phyloP scores from a whole-genome alignment of 2,888 invertebrate species.

The Priocnemis perturbator region DNA sequence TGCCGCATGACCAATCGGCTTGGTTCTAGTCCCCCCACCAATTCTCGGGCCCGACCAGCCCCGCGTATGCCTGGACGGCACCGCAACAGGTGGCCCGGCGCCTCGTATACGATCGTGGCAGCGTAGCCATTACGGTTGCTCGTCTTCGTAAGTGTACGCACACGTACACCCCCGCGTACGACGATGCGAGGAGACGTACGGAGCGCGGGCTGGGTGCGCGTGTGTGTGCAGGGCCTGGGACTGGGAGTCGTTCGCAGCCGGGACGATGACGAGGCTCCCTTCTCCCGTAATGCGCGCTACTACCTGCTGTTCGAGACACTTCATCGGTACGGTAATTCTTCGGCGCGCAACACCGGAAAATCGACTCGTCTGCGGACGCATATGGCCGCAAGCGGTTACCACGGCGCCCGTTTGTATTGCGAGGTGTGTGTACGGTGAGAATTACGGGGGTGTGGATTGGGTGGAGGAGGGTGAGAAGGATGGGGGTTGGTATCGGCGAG shows the following conservation, averaged over 20 bases:
- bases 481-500: too few species aligned
- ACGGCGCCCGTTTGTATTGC: too few species aligned
- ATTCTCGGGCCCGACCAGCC: constrained; percentile 30
- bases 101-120: constrained; percentile 43
- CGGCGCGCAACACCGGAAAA: constrained; percentile 33
- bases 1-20: constrained; percentile 69
- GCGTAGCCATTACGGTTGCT: constrained; percentile 43
- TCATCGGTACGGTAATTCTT: constrained; percentile 14
- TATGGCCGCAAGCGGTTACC: neutral
- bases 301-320: constrained; percentile 32
- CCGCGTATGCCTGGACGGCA: constrained; percentile 44
- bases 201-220: too few species aligned
- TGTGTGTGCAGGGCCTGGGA: neutral
- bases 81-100: constrained; percentile 69
- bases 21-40: neutral
- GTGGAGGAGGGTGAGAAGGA: too few species aligned
- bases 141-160: constrained; percentile 28
- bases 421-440: too few species aligned
- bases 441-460: too few species aligned
- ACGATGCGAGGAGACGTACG: neutral
- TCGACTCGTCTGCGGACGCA: constrained; percentile 42
- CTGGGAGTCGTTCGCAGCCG: neutral
- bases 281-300: constrained; percentile 18
- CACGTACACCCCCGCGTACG: constrained; percentile 4
- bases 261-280: neutral